Evolutionary conservation across 2,888 invertebrate species (phyloP), one percentile per base, ranked within the genome.

Genomic region (Kryphioiulus occultus): DNA sequence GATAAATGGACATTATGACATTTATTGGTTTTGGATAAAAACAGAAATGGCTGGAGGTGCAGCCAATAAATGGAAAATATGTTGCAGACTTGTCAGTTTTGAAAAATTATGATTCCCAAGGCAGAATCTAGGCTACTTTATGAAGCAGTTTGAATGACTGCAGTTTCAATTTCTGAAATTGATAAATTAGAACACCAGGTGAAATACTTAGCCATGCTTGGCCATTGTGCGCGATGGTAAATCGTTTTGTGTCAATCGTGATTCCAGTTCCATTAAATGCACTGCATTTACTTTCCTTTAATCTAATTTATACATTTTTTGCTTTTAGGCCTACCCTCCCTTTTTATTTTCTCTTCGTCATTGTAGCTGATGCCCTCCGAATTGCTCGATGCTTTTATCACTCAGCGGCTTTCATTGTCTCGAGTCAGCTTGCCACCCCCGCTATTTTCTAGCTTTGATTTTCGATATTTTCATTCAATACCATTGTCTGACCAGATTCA

Each of bases 341-440:
- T 26, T 68, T 68, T 68, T 68, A 68, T 68, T 10, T 26, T 68
- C 10, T 26, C 19, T 9, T 26, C 26, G 26, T 10, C 68, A 68
- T 9, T 68, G 68, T 68, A 68, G 22, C 19, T 26, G 68, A 68
- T 68, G 68, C 12, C 68, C 17, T n/a, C 68, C 22, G 19, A 68
- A 68, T 68, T 68, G 68, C 68, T 68, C 22, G 68, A 68, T 68
- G 68, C 68, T 68, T 68, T 68, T 68, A 68, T 68, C 68, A 68
- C 68, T 68, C 26, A 10, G 68, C 10, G 68, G 68, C 53, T 68
- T 68, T 22, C 68, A 68, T 68, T 68, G 68, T 68, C 26, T 68
- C 68, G 19, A 44, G 26, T 68, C 26, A 9, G 9, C 68, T 4
- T 26, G 68, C 26, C 68, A 68, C 68, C 68, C 68, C 68, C 68